Evolutionary conservation across 64 coral and sea anemone genomes (phyloP).

Genomic region (Trachythela sp.): DNA sequence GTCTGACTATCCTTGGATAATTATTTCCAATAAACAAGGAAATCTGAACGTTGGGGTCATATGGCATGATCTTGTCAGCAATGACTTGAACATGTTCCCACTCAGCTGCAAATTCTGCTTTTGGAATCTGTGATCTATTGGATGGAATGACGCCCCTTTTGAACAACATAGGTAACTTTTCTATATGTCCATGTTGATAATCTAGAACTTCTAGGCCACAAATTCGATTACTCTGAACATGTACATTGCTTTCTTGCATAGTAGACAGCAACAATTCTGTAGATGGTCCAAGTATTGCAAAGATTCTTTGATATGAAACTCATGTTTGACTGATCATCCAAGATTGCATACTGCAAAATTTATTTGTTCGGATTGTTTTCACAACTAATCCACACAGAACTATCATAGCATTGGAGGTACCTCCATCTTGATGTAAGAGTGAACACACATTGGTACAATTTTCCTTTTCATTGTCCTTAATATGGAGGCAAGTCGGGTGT

Average conservation of each 20-base stretch:
- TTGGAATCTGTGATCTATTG: no score
- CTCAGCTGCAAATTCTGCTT: constrained; percentile 21
- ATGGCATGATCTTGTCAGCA: constrained; percentile 52
- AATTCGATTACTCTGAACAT: constrained; percentile 39
- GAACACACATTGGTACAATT: background rate
- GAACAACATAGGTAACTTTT: constrained; percentile 57
- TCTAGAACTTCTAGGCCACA: constrained; percentile 30
- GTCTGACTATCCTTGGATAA: constrained; percentile 56
- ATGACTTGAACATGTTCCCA: constrained; percentile 60
- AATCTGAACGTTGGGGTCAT: constrained; percentile 49
- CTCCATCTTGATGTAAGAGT: background rate
- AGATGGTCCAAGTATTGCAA: no score
- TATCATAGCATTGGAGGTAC: background rate
- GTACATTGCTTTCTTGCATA: constrained; percentile 52
- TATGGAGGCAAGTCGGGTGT: background rate
- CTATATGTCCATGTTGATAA: constrained; percentile 28
- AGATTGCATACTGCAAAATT: background rate
- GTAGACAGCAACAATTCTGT: constrained; percentile 52
- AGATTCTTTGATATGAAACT: background rate
- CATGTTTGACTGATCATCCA: background rate
- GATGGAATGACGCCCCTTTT: constrained; percentile 37
- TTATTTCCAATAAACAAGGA: constrained; percentile 66
- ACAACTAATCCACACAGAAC: background rate
- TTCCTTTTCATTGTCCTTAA: background rate
- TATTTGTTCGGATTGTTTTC: background rate